Base-by-base conservation (phyloP, 2,113 vertebrate species). In the Oostethus manadensis region DNA sequence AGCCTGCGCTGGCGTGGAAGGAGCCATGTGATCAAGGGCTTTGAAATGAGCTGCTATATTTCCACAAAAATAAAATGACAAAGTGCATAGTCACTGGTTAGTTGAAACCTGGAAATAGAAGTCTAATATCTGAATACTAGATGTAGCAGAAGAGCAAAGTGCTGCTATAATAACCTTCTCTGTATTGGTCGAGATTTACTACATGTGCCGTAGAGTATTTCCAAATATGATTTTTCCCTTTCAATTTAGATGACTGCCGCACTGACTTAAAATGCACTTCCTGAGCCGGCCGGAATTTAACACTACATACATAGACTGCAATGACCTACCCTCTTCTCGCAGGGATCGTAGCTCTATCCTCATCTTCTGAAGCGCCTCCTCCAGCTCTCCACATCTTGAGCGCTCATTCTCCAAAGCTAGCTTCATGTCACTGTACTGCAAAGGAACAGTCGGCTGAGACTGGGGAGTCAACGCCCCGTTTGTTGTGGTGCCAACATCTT, bases 361-460 rank as follows among this genome's bases (percentile, higher is more conserved):
- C 79, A 96, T 97, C 89, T 99, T 99, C 88, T 98, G 96, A 70
- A 99, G 90, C 66, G 94, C 94, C 57, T 98, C 97, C 82, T 99
- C 97, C 54, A 99, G 92, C 84, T 99, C 96, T 1, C 90, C 91
- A 58, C 94, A 96, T 66, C 95, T 91, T n/a, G 91, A 92, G 60
- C 96, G 93, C 88, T 99, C 97, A 86, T 97, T 98, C 78, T 99
- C 97, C 87, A 98, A 86, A 42, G 97, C 97, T 62, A 92, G 84
- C 86, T 98, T 98, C 93, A 99, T 93, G 85, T 99, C 96, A 78
- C 92, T 91, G 81, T 99, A 98, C 87, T 94, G 96, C 88, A 98
- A 83, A 70, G 96, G 94, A 85, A 95, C 84, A 76, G 92, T 85
- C 21, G 86, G 81, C 48, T 81, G 88, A 26, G 73, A 38, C 53